A percentile compares a stretch with the other conserved stretches of the same genome.
These are phyloP conservation scores for Ceratina calcarata DNA, from an alignment of 1,140 invertebrate species.

Conservation along the genomic window DNA sequence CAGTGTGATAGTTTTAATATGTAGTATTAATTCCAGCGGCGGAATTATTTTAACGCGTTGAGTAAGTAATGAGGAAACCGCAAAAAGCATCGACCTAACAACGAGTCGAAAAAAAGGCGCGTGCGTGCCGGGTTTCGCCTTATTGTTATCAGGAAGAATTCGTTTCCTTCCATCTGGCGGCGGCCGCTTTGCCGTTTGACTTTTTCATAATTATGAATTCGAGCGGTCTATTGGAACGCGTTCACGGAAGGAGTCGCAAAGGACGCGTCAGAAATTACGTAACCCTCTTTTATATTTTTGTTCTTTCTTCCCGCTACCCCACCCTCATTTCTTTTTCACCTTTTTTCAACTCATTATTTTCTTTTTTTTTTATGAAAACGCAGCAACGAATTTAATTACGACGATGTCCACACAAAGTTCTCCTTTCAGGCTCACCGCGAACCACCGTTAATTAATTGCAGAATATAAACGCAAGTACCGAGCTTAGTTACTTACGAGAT, in stretches of 20 bases:
- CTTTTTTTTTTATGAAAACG: slow-evolving; percentile 15
- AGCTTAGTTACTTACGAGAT: slow-evolving; percentile 11
- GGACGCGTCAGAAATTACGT: slow-evolving; percentile 42
- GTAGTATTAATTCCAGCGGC: slow-evolving; percentile 24
- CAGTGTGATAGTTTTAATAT: slow-evolving; percentile 38
- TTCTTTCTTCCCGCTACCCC: neutral
- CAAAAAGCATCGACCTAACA: slow-evolving; percentile 36
- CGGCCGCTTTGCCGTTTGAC: slow-evolving; percentile 13
- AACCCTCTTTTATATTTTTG: slow-evolving; percentile 8
- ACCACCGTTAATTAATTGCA: slow-evolving; percentile 45
- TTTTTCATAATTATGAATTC: slow-evolving; percentile 24
- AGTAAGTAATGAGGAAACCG: slow-evolving; percentile 32
- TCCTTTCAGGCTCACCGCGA: slow-evolving; percentile 41
- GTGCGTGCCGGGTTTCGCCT: neutral
- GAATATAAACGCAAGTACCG: slow-evolving; percentile 39
- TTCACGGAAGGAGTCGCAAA: slow-evolving; percentile 44
- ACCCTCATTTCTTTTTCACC: neutral
- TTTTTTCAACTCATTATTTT: neutral
- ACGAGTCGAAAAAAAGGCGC: slow-evolving; percentile 17
- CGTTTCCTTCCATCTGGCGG: neutral
- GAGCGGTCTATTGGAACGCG: slow-evolving; percentile 38
- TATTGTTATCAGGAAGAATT: slow-evolving; percentile 25
- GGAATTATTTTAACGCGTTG: slow-evolving; percentile 25
- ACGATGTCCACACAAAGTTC: slow-evolving; percentile 59
- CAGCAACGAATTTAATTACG: slow-evolving; percentile 59